phyloP scores from a whole-genome alignment of 2,113 vertebrate species.

The Coregonus clupeaformis region DNA sequence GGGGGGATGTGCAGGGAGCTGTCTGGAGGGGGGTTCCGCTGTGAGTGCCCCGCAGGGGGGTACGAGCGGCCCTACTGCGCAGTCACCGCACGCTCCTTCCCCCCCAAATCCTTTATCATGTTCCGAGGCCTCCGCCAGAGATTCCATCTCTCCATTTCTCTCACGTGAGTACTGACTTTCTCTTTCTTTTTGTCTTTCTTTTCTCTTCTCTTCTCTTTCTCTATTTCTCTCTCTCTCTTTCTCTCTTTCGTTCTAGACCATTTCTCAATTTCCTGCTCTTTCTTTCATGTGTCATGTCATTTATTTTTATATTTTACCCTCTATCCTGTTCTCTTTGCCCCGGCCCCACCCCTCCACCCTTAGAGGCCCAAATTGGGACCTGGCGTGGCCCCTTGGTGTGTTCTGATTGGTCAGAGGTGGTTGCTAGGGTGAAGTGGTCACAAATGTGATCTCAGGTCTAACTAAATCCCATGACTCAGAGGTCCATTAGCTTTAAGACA shows the following conservation, averaged over 20 bases:
- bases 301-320: slow-evolving; percentile 20
- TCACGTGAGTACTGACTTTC: slow-evolving; percentile 85
- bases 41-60: slow-evolving; percentile 86
- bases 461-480: neutral
- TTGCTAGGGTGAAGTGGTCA: slow-evolving; percentile 26
- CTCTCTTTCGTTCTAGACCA: slow-evolving; percentile 15
- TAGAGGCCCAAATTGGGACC: neutral
- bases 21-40: slow-evolving; percentile 85
- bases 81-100: slow-evolving; percentile 90
- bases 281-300: neutral
- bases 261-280: neutral
- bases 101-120: slow-evolving; percentile 93
- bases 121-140: slow-evolving; percentile 94
- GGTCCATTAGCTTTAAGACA: no score
- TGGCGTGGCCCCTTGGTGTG: neutral
- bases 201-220: no score
- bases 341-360: no score
- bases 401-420: slow-evolving; percentile 27
- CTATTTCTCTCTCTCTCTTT: neutral
- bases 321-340: slow-evolving; percentile 2
- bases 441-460: slow-evolving; percentile 6
- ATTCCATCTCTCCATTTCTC: slow-evolving; percentile 91
- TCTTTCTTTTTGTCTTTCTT: neutral
- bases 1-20: slow-evolving; percentile 88
- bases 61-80: slow-evolving; percentile 91